These are phyloP conservation scores for Nothoprocta pentlandii DNA, from an alignment of 2,113 vertebrate genomes.

Conservation along the genomic window DNA sequence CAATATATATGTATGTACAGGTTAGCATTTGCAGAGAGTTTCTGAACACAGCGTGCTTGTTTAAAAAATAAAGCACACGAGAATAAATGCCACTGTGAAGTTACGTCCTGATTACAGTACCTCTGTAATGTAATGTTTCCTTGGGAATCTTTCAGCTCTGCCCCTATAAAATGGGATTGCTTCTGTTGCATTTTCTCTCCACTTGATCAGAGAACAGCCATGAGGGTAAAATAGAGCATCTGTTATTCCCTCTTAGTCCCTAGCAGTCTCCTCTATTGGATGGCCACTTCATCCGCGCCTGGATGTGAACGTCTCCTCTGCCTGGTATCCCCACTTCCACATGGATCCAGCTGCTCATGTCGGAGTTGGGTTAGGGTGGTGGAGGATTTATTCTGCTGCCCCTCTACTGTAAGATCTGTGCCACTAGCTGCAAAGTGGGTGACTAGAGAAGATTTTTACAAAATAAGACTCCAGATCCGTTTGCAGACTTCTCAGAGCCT, in stretches of 20 bases:
- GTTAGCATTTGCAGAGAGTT: neutral
- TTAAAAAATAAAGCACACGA: neutral
- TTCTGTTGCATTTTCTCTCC: constrained; percentile 11
- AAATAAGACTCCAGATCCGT: accelerated
- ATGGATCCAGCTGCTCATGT: neutral
- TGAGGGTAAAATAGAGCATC: constrained; percentile 4
- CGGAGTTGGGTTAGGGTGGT: neutral
- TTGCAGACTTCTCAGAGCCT: neutral
- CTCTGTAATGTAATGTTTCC: neutral
- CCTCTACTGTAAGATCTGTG: neutral
- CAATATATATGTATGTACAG: neutral
- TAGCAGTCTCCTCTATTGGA: constrained; percentile 18
- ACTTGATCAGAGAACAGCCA: constrained; percentile 46
- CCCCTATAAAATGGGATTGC: constrained; percentile 17
- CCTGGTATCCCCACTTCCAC: neutral
- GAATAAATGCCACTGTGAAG: neutral
- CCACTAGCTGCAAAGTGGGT: neutral
- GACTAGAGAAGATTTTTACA: neutral
- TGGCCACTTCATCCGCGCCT: constrained; percentile 23
- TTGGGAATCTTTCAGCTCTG: neutral
- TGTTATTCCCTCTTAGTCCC: constrained; percentile 6
- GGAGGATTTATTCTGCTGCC: neutral
- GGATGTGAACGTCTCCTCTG: neutral
- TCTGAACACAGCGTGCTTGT: neutral
- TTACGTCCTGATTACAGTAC: neutral